Evolutionary conservation across 2,113 vertebrate species (phyloP), one percentile per base, ranked within the genome.

Genomic region (Rynchops niger): DNA sequence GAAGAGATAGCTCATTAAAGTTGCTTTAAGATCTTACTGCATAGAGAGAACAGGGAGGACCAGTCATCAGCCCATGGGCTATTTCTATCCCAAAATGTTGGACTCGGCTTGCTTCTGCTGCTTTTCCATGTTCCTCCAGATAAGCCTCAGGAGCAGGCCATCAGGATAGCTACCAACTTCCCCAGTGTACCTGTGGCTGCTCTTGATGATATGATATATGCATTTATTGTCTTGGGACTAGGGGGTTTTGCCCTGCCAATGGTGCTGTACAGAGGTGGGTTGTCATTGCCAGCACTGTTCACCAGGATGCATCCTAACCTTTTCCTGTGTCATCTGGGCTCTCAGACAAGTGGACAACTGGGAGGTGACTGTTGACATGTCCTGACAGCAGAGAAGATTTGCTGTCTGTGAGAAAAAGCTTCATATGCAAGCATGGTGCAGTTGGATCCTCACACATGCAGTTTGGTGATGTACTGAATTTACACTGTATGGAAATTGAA

Each of bases 141-240:
- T 16, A 58, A 85, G 16, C 12, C 56, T 38, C 23, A n/a, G 21
- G 4, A 50, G 15, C n/a, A 69, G 21, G 40, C 49, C 79, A 21
- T 12, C 7, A 56, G 9, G 29, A 15, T 38, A 59, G 9, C 16
- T 82, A 76, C n/a, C 40, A 76, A 5, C 6, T 36, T 49, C 52
- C 9, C 15, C 38, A 2, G 2, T 15, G 8, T 9, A 32, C 11
- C 9, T 25, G 2, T 52, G 11, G 1, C 38, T 92, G 9, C 3
- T 52, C 26, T 38, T 47, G n/a, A 25, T 47, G 29, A 2, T 52
- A 9, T 2, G 15, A 55, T 38, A 8, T 16, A 38, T 15, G 6
- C 11, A 16, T 82, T 93, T n/a, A 34, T 25, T 23, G 5, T 23
- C 6, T 30, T 45, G 7, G 72, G 47, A 61, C 27, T 45, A 8